phyloP scores from a whole-genome alignment of 2,797 vertebrate genomes.

The Poecilia wingei region DNA sequence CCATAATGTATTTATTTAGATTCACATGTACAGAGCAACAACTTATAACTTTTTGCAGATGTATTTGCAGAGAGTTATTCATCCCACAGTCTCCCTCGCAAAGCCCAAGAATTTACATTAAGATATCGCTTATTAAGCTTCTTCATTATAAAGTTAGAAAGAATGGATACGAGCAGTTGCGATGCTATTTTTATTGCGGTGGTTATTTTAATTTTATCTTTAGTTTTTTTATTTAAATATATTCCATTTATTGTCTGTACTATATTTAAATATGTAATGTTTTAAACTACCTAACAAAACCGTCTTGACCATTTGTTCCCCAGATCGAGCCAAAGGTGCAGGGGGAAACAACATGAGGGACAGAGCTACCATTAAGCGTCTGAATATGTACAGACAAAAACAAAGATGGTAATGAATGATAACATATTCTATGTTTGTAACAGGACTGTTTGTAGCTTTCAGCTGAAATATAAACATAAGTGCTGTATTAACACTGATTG shows the following conservation, averaged over 20 bases:
- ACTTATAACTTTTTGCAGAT: background rate
- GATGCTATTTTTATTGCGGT: background rate
- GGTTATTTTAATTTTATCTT: background rate
- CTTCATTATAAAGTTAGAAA: background rate
- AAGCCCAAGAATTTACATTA: background rate
- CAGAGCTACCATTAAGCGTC: slow-evolving; percentile 91
- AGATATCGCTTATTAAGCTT: background rate
- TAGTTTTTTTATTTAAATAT: background rate
- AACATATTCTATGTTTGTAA: fast-evolving
- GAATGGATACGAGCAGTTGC: background rate
- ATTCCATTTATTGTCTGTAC: background rate
- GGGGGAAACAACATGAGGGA: slow-evolving; percentile 94
- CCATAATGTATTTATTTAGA: background rate
- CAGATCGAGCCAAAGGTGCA: slow-evolving; percentile 89
- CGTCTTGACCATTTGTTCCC: background rate
- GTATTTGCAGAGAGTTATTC: background rate
- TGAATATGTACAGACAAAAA: slow-evolving; percentile 99
- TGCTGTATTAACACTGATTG: background rate
- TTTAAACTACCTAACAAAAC: background rate
- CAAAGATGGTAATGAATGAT: slow-evolving; percentile 88
- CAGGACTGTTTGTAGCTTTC: fast-evolving
- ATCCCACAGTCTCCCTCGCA: background rate
- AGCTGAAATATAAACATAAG: background rate
- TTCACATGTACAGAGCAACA: background rate
- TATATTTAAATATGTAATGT: background rate